Evolutionary conservation across 2,888 invertebrate species (phyloP).

Genomic region (Isoperla grammatica): DNA sequence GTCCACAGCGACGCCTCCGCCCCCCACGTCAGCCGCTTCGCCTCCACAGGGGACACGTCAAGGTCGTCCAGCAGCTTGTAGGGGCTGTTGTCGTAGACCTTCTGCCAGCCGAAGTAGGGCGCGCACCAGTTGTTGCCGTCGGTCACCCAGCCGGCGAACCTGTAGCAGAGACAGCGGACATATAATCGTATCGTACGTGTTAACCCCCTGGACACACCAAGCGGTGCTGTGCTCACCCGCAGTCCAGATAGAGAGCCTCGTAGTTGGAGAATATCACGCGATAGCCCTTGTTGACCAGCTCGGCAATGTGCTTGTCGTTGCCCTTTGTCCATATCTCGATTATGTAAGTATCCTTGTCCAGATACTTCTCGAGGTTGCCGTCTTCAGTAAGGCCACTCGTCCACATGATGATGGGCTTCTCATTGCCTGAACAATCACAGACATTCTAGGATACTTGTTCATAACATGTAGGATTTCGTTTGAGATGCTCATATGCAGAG

Average conservation of each 20-base stretch:
- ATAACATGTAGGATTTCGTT: too few species aligned
- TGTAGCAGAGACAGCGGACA: too few species aligned
- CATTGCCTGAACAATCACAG: too few species aligned
- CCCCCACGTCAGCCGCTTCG: conserved; percentile 53
- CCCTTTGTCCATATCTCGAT: conserved; percentile 76
- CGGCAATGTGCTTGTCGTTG: conserved; percentile 49
- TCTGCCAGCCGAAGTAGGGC: conserved; percentile 87
- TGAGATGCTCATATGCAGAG: too few species aligned
- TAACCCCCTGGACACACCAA: too few species aligned
- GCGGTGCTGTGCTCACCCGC: conserved; percentile 65
- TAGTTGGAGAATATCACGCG: too few species aligned
- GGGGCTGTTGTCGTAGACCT: conserved; percentile 76
- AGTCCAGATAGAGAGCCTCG: too few species aligned
- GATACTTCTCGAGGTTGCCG: conserved; percentile 60
- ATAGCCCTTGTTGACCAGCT: too few species aligned
- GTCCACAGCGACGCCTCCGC: conserved; percentile 83
- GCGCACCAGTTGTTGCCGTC: conserved; percentile 85
- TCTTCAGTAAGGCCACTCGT: conserved; percentile 71
- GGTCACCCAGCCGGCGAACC: conserved; percentile 72
- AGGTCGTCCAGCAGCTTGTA: conserved; percentile 60
- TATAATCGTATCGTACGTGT: too few species aligned
- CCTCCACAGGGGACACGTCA: conserved; percentile 40
- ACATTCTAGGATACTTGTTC: too few species aligned
- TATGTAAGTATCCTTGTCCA: too few species aligned
- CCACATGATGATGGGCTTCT: conserved; percentile 63